A percentile compares a stretch with the other conserved stretches of the same genome.
phyloP scores from a whole-genome alignment of 2,797 vertebrate species.

The Sebastes diaconus region DNA sequence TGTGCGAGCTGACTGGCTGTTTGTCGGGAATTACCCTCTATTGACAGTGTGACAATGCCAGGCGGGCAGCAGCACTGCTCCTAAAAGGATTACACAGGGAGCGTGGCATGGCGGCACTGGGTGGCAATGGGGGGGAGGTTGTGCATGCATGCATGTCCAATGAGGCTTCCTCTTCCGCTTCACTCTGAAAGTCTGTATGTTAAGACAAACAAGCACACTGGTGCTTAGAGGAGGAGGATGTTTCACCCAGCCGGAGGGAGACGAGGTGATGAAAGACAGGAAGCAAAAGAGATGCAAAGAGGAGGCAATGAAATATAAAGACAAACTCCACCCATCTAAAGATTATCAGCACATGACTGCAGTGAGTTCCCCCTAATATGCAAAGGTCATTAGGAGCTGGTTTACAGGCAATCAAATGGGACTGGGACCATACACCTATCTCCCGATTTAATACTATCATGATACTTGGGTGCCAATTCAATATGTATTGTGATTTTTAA shows the following conservation, averaged over 20 bases:
- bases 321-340: slow-evolving; percentile 7
- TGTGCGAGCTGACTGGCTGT: slow-evolving; percentile 44
- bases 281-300: slow-evolving; percentile 30
- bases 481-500: no score
- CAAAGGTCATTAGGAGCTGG: slow-evolving; percentile 16
- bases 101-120: slow-evolving; percentile 58
- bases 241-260: slow-evolving; percentile 54
- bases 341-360: slow-evolving; percentile 9
- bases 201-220: slow-evolving; percentile 44
- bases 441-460: no score
- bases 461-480: no score
- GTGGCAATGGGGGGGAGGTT: slow-evolving; percentile 35
- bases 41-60: slow-evolving; percentile 74
- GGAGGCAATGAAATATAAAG: slow-evolving; percentile 9
- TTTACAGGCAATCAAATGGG: slow-evolving; percentile 2
- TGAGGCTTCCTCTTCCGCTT: slow-evolving; percentile 45
- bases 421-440: no score
- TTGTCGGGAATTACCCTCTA: slow-evolving; percentile 71
- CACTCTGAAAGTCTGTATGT: slow-evolving; percentile 15
- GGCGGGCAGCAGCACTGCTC: slow-evolving; percentile 48
- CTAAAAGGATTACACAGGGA: slow-evolving; percentile 80
- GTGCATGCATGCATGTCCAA: slow-evolving; percentile 44
- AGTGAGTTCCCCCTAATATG: neutral
- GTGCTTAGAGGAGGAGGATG: slow-evolving; percentile 37
- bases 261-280: slow-evolving; percentile 44